Evolutionary conservation across 2,113 vertebrate species (phyloP).

Genomic region (Daboia siamensis): DNA sequence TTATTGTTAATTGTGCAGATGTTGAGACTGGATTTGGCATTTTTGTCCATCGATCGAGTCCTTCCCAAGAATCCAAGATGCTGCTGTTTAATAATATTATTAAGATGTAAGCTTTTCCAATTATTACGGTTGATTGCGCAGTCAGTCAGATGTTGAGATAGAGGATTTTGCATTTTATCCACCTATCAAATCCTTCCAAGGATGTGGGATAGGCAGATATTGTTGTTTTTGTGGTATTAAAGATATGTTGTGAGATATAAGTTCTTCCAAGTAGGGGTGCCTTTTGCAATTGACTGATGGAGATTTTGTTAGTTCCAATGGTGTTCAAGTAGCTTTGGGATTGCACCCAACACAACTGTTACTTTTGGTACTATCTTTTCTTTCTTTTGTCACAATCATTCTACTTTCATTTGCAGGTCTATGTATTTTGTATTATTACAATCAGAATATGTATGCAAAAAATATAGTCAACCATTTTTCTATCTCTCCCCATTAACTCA

Average conservation of each 20-base stretch:
- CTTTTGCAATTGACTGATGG: neutral
- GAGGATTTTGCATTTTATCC: neutral
- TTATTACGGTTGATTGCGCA: neutral
- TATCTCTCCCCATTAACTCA: neutral
- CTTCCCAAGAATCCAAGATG: neutral
- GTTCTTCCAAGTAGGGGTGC: neutral
- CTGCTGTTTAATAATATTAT: neutral
- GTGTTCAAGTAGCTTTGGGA: neutral
- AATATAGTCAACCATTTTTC: neutral
- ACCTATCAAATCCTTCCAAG: neutral
- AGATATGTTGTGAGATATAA: neutral
- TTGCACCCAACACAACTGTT: neutral
- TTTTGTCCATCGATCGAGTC: neutral
- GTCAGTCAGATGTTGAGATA: neutral
- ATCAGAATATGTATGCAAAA: neutral
- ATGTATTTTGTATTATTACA: neutral
- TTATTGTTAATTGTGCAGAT: neutral
- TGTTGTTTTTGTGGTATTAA: neutral
- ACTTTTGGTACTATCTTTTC: neutral
- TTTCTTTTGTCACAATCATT: neutral
- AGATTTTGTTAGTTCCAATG: neutral
- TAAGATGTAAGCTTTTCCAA: neutral
- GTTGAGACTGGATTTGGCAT: neutral
- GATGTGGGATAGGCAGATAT: neutral
- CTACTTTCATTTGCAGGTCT: neutral